phyloP scores from a whole-genome alignment of 2,888 invertebrate genomes.

The Halocaridina rubra region DNA sequence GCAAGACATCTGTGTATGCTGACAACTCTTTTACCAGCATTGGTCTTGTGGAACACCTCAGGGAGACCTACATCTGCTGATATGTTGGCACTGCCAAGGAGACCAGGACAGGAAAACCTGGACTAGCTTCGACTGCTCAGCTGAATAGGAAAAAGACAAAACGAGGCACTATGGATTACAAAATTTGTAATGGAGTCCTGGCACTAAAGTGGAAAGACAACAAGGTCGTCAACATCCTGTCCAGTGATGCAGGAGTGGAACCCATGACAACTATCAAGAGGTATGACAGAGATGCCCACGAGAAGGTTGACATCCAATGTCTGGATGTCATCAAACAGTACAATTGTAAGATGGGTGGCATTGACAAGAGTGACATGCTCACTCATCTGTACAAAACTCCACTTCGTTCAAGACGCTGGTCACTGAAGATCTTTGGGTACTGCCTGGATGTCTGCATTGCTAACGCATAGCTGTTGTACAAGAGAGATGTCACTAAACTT shows the following conservation, averaged over 20 bases:
- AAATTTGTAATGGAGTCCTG: no score
- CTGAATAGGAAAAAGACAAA: no score
- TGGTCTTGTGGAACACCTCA: no score
- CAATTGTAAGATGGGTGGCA: no score
- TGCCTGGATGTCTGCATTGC: neutral
- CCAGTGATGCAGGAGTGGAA: slow-evolving; percentile 25
- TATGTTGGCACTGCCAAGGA: neutral
- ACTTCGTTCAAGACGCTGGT: slow-evolving; percentile 22
- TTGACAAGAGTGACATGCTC: slow-evolving; percentile 36
- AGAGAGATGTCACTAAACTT: slow-evolving; percentile 18
- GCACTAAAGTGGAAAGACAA: slow-evolving; percentile 36
- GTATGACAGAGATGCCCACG: slow-evolving; percentile 13
- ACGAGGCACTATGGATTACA: no score
- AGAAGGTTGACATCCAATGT: no score
- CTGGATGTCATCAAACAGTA: no score
- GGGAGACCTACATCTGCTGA: neutral
- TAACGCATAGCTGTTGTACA: slow-evolving; percentile 17
- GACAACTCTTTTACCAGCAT: neutral
- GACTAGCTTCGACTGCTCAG: neutral
- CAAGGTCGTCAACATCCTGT: slow-evolving; percentile 36
- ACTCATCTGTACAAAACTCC: slow-evolving; percentile 36
- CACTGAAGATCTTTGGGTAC: slow-evolving; percentile 36
- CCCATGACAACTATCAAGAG: neutral
- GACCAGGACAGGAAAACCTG: neutral
- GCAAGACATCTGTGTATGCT: neutral